These are phyloP conservation scores for Galeruca laticollis DNA, from an alignment of 2,888 invertebrate genomes.

Conservation along the genomic window DNA sequence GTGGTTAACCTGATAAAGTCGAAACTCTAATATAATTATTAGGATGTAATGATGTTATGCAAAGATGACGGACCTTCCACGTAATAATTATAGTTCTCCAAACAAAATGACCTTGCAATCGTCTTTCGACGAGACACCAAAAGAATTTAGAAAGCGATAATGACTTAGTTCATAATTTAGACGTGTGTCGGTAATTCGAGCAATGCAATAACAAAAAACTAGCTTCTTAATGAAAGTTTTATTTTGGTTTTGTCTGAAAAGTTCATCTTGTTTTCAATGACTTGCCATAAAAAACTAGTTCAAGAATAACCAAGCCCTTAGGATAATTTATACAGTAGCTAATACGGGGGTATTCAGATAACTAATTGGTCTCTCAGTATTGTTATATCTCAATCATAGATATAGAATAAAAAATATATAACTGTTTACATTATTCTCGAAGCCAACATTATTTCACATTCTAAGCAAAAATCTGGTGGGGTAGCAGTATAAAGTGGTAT, in stretches of 20 bases:
- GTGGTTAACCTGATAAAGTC: constrained; percentile 2
- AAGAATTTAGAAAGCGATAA: constrained; percentile 21
- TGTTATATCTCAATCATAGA: too few relatives aligned
- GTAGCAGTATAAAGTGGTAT: too few relatives aligned
- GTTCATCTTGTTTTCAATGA: background rate
- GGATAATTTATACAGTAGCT: background rate
- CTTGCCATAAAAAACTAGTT: background rate
- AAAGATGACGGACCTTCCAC: background rate
- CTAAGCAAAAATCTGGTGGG: too few relatives aligned
- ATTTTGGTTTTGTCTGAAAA: background rate
- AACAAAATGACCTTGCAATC: background rate
- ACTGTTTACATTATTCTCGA: too few relatives aligned
- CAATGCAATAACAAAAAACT: constrained; percentile 3
- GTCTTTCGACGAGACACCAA: constrained; percentile 13
- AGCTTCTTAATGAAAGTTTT: background rate
- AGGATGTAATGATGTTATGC: constrained; percentile 15
- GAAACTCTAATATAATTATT: constrained; percentile 5
- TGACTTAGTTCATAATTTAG: background rate
- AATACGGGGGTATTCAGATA: background rate
- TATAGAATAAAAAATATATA: too few relatives aligned
- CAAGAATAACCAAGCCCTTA: constrained; percentile 10
- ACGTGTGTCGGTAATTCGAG: background rate
- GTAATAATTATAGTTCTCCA: constrained; percentile 4
- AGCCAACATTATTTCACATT: too few relatives aligned
- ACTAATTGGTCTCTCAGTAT: background rate